phyloP scores from a whole-genome alignment of 2,797 vertebrate species.

The Gorsachius magnificus region DNA sequence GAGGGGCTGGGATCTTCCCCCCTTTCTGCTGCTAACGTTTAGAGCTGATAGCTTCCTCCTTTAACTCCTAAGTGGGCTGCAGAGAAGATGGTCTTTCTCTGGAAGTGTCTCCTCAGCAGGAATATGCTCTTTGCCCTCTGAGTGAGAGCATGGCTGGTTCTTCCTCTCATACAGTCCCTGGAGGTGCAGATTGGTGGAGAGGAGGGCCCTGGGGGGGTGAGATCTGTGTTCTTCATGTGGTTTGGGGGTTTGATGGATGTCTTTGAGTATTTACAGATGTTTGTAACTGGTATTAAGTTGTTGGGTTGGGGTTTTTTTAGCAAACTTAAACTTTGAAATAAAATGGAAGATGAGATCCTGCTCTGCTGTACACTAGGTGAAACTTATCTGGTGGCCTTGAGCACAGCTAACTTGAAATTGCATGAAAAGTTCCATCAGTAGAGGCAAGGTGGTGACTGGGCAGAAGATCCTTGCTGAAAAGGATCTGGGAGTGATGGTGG shows the following conservation, averaged over 20 bases:
- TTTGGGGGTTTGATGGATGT: not conserved
- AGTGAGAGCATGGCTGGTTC: not conserved
- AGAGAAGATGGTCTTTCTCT: not conserved
- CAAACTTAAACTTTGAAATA: conserved; percentile 1
- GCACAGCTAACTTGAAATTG: accelerated
- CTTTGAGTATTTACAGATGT: not conserved
- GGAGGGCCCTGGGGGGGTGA: not conserved
- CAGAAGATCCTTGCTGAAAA: not conserved
- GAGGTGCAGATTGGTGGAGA: not conserved
- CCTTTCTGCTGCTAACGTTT: accelerated
- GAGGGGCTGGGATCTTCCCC: not conserved
- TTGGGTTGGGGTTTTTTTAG: not conserved
- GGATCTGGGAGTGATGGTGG: not conserved
- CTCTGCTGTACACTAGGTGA: not conserved
- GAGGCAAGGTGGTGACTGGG: not conserved
- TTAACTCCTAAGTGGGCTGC: not conserved
- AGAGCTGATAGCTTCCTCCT: not conserved
- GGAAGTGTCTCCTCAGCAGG: not conserved
- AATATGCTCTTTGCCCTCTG: not conserved
- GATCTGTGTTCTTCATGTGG: accelerated
- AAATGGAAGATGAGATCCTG: not conserved
- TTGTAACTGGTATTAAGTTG: not conserved
- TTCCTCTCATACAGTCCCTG: not conserved
- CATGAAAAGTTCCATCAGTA: accelerated
- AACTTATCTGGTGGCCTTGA: not conserved